A percentile compares a stretch with the other conserved stretches of the same genome.
phyloP scores from a whole-genome alignment of 1,140 invertebrate genomes.

The Rhopalosiphum maidis region DNA sequence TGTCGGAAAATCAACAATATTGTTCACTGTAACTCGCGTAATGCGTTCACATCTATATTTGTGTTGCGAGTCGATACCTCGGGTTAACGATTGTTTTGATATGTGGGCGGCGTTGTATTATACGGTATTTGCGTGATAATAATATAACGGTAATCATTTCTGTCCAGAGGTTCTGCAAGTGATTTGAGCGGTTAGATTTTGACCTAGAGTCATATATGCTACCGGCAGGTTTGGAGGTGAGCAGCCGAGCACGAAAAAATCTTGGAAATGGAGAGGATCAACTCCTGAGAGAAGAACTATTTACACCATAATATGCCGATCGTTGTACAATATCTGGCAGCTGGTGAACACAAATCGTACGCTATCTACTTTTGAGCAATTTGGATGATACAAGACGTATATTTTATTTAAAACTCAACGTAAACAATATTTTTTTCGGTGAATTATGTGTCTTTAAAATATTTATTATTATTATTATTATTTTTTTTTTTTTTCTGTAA shows the following conservation, averaged over 20 bases:
- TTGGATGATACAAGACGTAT: background rate
- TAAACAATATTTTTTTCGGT: background rate
- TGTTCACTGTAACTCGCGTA: background rate
- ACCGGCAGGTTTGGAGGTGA: no score
- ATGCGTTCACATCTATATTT: background rate
- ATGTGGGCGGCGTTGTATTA: background rate
- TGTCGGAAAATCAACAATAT: background rate
- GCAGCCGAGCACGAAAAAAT: background rate
- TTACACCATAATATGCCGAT: background rate
- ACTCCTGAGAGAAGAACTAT: background rate
- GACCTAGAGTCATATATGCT: no score
- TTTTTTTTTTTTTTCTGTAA: background rate
- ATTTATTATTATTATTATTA: no score
- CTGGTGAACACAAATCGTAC: background rate
- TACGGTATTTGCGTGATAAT: background rate
- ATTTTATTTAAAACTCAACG: background rate
- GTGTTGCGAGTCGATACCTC: background rate
- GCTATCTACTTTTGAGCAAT: background rate
- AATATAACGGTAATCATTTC: background rate
- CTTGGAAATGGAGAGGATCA: background rate
- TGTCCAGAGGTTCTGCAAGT: background rate
- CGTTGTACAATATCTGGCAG: background rate
- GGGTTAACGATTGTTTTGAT: background rate
- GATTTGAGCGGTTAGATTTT: background rate
- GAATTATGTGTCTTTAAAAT: background rate